phyloP scores from a whole-genome alignment of 2,797 vertebrate species.

The Rhynchotus rufescens region DNA sequence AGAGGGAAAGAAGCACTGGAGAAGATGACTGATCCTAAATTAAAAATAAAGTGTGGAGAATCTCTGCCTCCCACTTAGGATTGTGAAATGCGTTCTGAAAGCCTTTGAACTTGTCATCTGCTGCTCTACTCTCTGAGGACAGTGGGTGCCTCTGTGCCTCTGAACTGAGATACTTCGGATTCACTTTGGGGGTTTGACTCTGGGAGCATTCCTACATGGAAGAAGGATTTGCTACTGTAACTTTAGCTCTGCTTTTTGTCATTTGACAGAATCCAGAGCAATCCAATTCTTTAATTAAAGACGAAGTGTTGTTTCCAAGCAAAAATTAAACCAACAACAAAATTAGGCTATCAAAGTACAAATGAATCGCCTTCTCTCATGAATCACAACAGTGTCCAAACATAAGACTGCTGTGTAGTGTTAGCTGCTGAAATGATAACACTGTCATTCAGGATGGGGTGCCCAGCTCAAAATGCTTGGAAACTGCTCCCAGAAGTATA shows the following conservation, averaged over 20 bases:
- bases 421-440: background rate
- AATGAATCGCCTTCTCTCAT: background rate
- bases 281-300: background rate
- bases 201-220: background rate
- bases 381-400: background rate
- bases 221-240: background rate
- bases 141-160: background rate
- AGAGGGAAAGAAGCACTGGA: background rate
- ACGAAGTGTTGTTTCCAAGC: background rate
- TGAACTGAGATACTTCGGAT: background rate
- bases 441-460: background rate
- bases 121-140: background rate
- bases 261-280: background rate
- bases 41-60: background rate
- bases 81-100: background rate
- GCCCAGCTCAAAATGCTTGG: background rate
- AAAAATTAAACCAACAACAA: background rate
- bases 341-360: background rate
- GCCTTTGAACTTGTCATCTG: background rate
- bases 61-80: background rate
- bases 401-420: background rate
- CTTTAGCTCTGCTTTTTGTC: background rate
- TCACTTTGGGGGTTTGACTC: background rate
- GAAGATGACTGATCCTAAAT: background rate
- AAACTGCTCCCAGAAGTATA: background rate